Base-by-base conservation (phyloP, 2,113 vertebrate genomes). In the Microtus montanus region DNA sequence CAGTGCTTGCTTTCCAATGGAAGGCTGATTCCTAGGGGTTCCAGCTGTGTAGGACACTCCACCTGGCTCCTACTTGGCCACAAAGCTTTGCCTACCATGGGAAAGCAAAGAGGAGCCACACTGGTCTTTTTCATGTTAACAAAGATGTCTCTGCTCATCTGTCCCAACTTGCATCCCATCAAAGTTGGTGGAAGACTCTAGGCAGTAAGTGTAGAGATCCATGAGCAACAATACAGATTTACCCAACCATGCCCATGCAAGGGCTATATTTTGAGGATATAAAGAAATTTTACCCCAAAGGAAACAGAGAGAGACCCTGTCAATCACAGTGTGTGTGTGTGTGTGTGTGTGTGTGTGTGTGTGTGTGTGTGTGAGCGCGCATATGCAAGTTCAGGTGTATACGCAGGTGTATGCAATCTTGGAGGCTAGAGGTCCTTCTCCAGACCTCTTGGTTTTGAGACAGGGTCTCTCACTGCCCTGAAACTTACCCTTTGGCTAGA, bases 221-320 rank as follows among this genome's bases (percentile, higher is more conserved):
- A 98, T 97, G 96, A 97, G 92, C 87, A 97, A 95, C 94, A 94
- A 96, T 94, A 97, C 97, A 98, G 94, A 98, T 98, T 96, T 96
- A 97, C 96, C 97, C 94, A 96, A 94, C 96, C 98, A 95, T 96
- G 96, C 96, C 96, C 10, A 7, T 85, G 82, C 14, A 26, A 98
- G 97, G 91, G 68, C 96, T 94, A 89, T 77, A 64, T 94, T 98
- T 98, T 98, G 97, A 97, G 92, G 79, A 93, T 95, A 97, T 95
- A 97, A 97, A 96, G 96, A 97, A 97, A 95, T 97, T 97, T 98
- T 97, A 97, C 93, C 90, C 96, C 83, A 97, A 97, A 97, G 87
- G 0, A 1, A 26, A 96, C 93, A 61, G 30, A 9, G 33, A 38
- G 87, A 96, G 89, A 49, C 58, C 92, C 97, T 97, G 97, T 98